Evolutionary conservation across 2,888 invertebrate genomes (phyloP).

Genomic region (Metallyticus violacea): DNA sequence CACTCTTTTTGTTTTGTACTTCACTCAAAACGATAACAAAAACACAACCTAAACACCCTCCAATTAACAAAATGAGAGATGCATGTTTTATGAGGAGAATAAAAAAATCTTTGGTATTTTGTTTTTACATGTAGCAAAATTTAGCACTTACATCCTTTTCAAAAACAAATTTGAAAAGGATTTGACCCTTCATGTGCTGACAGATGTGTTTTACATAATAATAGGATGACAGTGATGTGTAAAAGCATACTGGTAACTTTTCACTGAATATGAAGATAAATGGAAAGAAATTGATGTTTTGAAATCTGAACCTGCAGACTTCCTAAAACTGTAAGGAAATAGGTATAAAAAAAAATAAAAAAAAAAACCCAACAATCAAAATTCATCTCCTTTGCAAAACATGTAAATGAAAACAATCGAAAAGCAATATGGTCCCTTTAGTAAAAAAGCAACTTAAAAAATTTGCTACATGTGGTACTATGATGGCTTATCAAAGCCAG

Average conservation of each 20-base stretch:
- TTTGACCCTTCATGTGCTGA: not conserved
- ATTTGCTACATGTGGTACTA: not conserved
- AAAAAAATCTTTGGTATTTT: constrained; percentile 12
- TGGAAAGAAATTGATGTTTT: not conserved
- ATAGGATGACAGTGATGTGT: not conserved
- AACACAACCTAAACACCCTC: not conserved
- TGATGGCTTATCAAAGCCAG: constrained; percentile 49
- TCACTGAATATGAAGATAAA: not conserved
- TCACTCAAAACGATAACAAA: not conserved
- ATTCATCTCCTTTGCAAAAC: not conserved
- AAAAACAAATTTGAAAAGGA: not conserved
- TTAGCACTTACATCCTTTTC: not conserved
- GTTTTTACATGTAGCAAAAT: not conserved
- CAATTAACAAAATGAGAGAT: not conserved
- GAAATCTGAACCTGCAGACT: not conserved
- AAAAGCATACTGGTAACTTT: not conserved
- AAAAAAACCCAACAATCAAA: too few relatives aligned
- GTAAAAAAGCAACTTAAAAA: not conserved
- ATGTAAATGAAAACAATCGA: not conserved
- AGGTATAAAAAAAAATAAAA: not conserved
- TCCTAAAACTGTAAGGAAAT: not conserved
- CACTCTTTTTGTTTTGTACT: not conserved
- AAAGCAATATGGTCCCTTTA: not conserved
- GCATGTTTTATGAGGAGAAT: not conserved
- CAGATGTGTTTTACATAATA: not conserved